phyloP scores from a whole-genome alignment of 1,140 invertebrate genomes.

The Megalopta genalis region DNA sequence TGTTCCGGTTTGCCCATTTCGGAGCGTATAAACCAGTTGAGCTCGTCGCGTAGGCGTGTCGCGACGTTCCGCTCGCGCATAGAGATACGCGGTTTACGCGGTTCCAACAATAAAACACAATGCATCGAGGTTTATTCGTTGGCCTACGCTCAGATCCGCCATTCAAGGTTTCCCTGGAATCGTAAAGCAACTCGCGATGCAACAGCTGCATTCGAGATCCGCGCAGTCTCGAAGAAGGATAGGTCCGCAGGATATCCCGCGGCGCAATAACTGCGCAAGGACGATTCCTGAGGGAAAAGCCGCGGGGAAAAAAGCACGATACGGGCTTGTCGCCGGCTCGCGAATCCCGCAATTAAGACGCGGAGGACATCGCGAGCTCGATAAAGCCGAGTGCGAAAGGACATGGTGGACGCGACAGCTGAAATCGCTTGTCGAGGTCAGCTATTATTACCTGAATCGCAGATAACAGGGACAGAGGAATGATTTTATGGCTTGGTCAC shows the following conservation, averaged over 20 bases:
- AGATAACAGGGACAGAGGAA: background rate
- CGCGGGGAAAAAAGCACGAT: background rate
- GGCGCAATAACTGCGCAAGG: slow-evolving; percentile 44
- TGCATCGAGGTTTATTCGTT: slow-evolving; percentile 40
- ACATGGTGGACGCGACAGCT: background rate
- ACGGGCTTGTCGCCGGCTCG: background rate
- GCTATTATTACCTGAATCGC: background rate
- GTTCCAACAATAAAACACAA: slow-evolving; percentile 31
- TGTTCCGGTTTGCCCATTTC: slow-evolving; percentile 36
- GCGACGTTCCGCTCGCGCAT: background rate
- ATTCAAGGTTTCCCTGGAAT: slow-evolving; percentile 38
- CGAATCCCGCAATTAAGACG: slow-evolving; percentile 45
- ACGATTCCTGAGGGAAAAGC: slow-evolving; percentile 23
- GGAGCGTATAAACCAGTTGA: slow-evolving; percentile 36
- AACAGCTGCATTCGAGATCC: slow-evolving; percentile 24
- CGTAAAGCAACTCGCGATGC: slow-evolving; percentile 41
- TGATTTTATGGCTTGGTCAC: too few species aligned
- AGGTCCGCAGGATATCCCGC: slow-evolving; percentile 23
- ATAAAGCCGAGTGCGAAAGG: slow-evolving; percentile 19
- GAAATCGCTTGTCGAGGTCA: background rate
- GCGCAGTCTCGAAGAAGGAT: background rate
- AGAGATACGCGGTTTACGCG: slow-evolving; percentile 32
- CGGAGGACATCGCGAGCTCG: slow-evolving; percentile 2
- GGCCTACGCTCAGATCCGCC: slow-evolving; percentile 27
- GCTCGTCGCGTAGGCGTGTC: slow-evolving; percentile 31